A percentile compares a stretch with the other conserved stretches of the same genome.
phyloP scores from a whole-genome alignment of 2,888 invertebrate species.

The Pyrochroa serraticornis region DNA sequence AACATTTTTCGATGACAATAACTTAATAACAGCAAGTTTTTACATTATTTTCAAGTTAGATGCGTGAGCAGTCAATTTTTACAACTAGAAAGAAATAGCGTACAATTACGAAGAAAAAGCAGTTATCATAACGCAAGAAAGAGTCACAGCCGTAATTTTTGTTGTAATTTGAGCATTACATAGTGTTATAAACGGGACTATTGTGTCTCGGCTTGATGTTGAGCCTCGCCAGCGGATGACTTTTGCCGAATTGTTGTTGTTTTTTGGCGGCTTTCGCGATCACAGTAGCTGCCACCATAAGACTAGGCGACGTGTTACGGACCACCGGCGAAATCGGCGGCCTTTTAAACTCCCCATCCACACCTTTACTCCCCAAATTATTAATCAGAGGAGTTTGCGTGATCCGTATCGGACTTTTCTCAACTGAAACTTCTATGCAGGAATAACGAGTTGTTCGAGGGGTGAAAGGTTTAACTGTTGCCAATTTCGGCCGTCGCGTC shows the following conservation, averaged over 20 bases:
- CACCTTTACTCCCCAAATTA: constrained; percentile 39
- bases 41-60: neutral
- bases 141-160: constrained; percentile 48
- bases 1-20: constrained; percentile 23
- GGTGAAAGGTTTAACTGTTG: constrained; percentile 23
- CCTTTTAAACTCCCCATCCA: constrained; percentile 12
- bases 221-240: constrained; percentile 88
- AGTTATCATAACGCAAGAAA: constrained; percentile 29
- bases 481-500: constrained; percentile 42
- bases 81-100: constrained; percentile 13
- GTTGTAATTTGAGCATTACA: constrained; percentile 66
- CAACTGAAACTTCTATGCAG: constrained; percentile 52
- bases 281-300: constrained; percentile 67
- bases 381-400: constrained; percentile 46
- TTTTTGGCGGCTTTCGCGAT: constrained; percentile 71
- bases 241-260: constrained; percentile 89
- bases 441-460: constrained; percentile 46
- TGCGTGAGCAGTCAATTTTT: constrained; percentile 12
- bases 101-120: constrained; percentile 2
- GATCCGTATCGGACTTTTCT: constrained; percentile 41
- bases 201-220: constrained; percentile 78
- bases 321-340: constrained; percentile 30
- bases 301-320: constrained; percentile 50
- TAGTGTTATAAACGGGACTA: constrained; percentile 87
- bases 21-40: constrained; percentile 19